Evolutionary conservation across 37 sponge, comb jelly and placozoan species (phyloP), one percentile per base, ranked within the genome.

Genomic region (Cladorhizidae sp.): DNA sequence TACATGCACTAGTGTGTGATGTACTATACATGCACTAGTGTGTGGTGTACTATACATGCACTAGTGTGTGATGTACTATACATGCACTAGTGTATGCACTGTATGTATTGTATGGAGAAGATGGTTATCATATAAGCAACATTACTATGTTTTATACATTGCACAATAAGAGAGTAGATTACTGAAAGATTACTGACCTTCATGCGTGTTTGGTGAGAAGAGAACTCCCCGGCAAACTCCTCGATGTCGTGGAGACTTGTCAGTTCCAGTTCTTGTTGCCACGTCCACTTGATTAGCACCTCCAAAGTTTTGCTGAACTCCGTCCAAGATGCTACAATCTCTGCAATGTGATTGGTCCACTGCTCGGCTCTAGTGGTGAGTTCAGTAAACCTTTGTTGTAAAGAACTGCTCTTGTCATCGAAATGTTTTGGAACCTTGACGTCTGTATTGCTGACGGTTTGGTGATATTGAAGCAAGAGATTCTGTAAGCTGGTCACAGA

Each of bases 211-310:
- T 83, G 68, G 5, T 74, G 69, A 35, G 76, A 64, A 23, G 84
- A 75, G 33, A 86, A 79, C 21, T 86, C 80, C 7, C 17, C 64
- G 18, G 64, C 56, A 67, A 86, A 86, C 15, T 79, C 51, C 36
- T 72, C 54, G 29, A 86, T 17, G 17, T 23, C 42, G 22, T 38
- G 72, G 8, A 86, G 67, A 73, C 73, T 40, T 0, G 71, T 5
- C 64, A 86, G 65, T 35, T 86, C 86, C 17, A 80, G 58, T 28
- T 15, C 3, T 0, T 58, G 22, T 17, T 21, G 20, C 38, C 57
- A 26, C 33, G 75, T 22, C 81, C 81, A 81, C 22, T 33, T 17
- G 3, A 31, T 52, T 31, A 79, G 22, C 33, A 52, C 25, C 65
- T 73, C 57, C 67, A 80, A 32, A 1, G 39, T 23, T 20, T 23